These are phyloP conservation scores for Erebia palarica DNA, from an alignment of 2,888 invertebrate genomes.

Conservation along the genomic window DNA sequence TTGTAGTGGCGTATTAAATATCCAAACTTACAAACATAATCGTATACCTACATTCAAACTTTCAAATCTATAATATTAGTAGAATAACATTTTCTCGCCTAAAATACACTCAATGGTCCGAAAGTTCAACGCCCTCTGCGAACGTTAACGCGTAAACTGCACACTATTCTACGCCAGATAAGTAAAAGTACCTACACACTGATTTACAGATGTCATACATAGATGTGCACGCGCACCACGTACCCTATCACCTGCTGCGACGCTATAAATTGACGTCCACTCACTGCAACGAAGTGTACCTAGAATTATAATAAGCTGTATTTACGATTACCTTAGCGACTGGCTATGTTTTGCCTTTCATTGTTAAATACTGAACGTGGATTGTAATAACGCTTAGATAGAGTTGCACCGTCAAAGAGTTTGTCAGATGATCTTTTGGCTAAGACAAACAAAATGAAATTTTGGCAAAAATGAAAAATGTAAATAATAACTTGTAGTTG, in stretches of 20 bases:
- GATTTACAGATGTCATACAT: constrained; percentile 40
- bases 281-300: constrained; percentile 1
- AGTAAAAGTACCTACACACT: neutral
- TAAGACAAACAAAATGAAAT: too few species aligned
- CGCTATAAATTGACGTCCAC: constrained; percentile 14
- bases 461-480: too few species aligned
- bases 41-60: too few species aligned
- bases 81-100: too few species aligned
- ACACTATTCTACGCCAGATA: neutral
- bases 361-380: neutral
- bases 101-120: neutral
- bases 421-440: too few species aligned
- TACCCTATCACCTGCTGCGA: constrained; percentile 45
- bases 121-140: neutral
- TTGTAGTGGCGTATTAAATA: too few species aligned
- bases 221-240: constrained; percentile 41
- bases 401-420: too few species aligned
- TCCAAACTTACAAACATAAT: too few species aligned
- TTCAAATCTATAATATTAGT: too few species aligned
- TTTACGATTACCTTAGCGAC: constrained; percentile 11
- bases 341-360: neutral
- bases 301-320: constrained; percentile 23
- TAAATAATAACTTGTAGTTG: too few species aligned
- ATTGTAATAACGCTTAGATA: neutral
- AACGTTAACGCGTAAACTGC: neutral